phyloP scores from a whole-genome alignment of 64 coral and sea anemone genomes.

The Montipora cactus region DNA sequence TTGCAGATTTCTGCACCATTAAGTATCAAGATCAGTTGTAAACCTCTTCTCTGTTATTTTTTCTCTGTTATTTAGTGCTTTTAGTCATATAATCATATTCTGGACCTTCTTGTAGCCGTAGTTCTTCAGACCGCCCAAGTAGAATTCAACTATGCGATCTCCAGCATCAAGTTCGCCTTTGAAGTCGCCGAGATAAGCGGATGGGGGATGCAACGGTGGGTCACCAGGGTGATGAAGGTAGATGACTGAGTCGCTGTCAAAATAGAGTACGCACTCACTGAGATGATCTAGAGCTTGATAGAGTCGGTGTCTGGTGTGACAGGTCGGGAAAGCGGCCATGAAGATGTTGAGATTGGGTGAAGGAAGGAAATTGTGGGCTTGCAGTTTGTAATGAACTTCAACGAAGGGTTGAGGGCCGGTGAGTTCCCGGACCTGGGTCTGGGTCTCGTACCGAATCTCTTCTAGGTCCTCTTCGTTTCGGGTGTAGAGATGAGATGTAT shows the following conservation, averaged over 20 bases:
- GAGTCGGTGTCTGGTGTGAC: slow-evolving; percentile 8
- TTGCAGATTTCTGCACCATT: too few species aligned
- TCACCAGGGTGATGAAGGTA: not conserved
- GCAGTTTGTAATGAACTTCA: not conserved
- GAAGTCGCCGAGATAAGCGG: not conserved
- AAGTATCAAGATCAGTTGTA: too few species aligned
- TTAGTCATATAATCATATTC: too few species aligned
- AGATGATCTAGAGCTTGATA: not conserved
- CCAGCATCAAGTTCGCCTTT: not conserved
- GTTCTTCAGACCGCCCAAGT: not conserved
- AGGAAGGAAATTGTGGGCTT: not conserved
- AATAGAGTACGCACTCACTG: not conserved
- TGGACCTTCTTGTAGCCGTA: slow-evolving; percentile 2
- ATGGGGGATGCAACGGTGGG: not conserved
- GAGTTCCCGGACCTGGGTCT: not conserved
- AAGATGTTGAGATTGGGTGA: slow-evolving; percentile 12
- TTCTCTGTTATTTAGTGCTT: too few species aligned
- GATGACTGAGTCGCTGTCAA: not conserved
- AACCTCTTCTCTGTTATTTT: too few species aligned
- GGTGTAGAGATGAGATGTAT: too few species aligned
- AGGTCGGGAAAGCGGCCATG: slow-evolving; percentile 43
- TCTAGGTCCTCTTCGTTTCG: too few species aligned
- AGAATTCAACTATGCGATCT: slow-evolving; percentile 14
- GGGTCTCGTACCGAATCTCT: too few species aligned
- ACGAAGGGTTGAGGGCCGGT: too few species aligned